Percentiles rank a stretch among this genome's conserved stretches.
These are phyloP conservation scores for Picus viridis DNA, from an alignment of 2,797 vertebrate species.

Conservation along the genomic window DNA sequence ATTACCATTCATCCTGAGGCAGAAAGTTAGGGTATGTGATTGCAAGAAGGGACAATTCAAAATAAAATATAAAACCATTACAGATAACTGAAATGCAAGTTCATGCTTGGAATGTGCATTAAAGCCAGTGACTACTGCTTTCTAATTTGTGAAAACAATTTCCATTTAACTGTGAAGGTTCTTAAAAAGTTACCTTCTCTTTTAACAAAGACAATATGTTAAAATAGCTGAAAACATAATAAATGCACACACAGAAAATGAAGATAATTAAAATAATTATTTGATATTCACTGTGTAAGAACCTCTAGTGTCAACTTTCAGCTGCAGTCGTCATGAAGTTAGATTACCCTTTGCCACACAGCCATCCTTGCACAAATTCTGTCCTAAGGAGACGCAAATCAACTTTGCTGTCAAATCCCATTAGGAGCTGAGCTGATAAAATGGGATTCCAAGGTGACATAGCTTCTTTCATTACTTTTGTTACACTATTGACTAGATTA, in stretches of 20 bases:
- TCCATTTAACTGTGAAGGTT: background rate
- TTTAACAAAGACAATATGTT: fast-evolving
- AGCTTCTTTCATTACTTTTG: constrained; percentile 30
- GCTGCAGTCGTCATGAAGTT: background rate
- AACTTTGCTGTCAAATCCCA: constrained; percentile 40
- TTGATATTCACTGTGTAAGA: background rate
- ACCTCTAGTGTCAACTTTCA: background rate
- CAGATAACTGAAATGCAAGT: background rate
- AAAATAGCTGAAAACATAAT: background rate
- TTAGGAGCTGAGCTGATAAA: constrained; percentile 46
- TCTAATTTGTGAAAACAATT: background rate
- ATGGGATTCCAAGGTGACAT: constrained; percentile 47
- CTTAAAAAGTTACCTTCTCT: background rate
- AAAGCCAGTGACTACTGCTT: background rate
- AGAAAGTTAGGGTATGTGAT: background rate
- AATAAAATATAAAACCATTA: background rate
- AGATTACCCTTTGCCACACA: background rate
- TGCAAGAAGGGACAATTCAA: background rate
- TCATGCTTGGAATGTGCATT: background rate
- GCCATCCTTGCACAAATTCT: background rate
- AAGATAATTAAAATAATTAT: background rate
- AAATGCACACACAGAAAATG: background rate
- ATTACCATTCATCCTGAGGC: background rate
- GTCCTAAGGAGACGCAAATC: constrained; percentile 1
- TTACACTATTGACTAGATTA: constrained; percentile 64